Percentiles rank a stretch among this genome's conserved stretches.
Evolutionary conservation across 2,797 vertebrate species (phyloP).

Genomic region (Notoglanidium macrostoma): DNA sequence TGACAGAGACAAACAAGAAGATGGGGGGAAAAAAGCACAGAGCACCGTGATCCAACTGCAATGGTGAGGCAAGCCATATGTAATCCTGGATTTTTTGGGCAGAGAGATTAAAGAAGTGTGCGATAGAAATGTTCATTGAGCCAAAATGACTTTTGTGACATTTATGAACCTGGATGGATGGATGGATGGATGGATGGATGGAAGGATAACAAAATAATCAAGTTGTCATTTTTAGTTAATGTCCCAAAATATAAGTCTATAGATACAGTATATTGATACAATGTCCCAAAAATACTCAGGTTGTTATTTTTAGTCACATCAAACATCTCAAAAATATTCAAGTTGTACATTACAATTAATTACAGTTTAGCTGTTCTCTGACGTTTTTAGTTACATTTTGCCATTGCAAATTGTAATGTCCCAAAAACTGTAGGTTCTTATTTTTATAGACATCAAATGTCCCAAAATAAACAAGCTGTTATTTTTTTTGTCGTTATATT

Average conservation of each 20-base stretch:
- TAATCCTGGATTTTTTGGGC: neutral
- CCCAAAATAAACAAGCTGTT: neutral
- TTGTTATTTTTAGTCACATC: neutral
- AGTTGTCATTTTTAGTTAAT: neutral
- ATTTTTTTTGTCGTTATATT: neutral
- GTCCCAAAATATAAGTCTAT: no score
- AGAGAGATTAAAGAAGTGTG: neutral
- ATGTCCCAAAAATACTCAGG: neutral
- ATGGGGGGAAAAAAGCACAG: neutral
- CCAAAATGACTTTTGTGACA: neutral
- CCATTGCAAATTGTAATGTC: neutral
- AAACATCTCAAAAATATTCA: neutral
- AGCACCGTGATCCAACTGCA: neutral
- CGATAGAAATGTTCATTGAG: neutral
- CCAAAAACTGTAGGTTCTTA: neutral
- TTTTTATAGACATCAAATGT: neutral
- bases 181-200: no score
- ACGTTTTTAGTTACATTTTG: neutral
- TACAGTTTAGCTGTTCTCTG: neutral
- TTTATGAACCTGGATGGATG: neutral
- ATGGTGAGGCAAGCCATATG: neutral
- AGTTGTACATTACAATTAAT: neutral
- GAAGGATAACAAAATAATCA: neutral
- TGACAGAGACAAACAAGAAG: conserved; percentile 38
- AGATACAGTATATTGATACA: neutral